Evolutionary conservation across 2,888 invertebrate genomes (phyloP), one percentile per base, ranked within the genome.

Genomic region (Drosophila formosana): DNA sequence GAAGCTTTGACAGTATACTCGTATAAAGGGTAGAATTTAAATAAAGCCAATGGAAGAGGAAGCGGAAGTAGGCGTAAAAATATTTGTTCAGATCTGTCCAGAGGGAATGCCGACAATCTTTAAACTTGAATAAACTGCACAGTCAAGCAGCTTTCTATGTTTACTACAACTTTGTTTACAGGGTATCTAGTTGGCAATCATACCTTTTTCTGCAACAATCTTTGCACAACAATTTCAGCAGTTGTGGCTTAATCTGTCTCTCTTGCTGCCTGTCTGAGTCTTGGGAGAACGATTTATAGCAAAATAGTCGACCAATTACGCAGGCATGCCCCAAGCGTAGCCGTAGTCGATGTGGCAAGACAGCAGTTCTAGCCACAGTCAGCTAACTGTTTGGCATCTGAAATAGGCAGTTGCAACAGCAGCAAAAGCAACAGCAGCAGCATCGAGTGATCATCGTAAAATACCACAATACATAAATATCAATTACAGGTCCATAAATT

Each of bases 401-500:
- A 18, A 64, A 66, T 25, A 64, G 41, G 61, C 70, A 72, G 70
- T 45, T 30, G 68, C 68, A 63, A 62, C 50, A 8, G 32, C 26
- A 49, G 71, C 82, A 82, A 63, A 71, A 52, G 72, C 68, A 68
- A 57, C 32, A 57, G 39, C 52, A 56, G 63, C 50, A 57, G 13
- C 34, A 46, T 11, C 37, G 37, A 37, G 39, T 43, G 13, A 57
- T 32, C 63, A 61, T 70, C 51, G 75, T 47, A 57, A 68, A 52
- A 70, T 70, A 74, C 68, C 69, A 78, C 78, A 73, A 49, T 28
- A 74, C 91, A 91, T 91, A 91, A 91, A 91, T 91, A 91, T 91
- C 89, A 88, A 88, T 90, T 84, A 90, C 91, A 89, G 91, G 89
- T 91, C 89, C 88, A 91, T 91, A 91, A 91, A 91, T 91, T 91